Evolutionary conservation across 2,888 invertebrate genomes (phyloP).

Genomic region (Rhyacophila evoluta): DNA sequence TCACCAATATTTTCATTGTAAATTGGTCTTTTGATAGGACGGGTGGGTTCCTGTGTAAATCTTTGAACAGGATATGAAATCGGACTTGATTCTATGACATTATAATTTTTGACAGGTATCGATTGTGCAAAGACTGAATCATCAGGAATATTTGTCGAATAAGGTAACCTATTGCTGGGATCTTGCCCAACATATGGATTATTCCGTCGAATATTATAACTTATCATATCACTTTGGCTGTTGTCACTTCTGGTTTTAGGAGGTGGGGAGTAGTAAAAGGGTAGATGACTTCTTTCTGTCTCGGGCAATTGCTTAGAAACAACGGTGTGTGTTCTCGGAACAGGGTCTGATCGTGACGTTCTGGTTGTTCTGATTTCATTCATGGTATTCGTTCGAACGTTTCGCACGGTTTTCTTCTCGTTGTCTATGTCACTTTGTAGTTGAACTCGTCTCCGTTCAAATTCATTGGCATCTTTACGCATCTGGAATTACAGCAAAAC

Average conservation of each 20-base stretch:
- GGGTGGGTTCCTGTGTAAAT: not conserved
- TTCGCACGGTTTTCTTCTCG: conserved; percentile 59
- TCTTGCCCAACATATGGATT: conserved; percentile 53
- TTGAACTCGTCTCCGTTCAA: conserved; percentile 64
- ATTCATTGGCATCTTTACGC: conserved; percentile 67
- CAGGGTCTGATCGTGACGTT: conserved; percentile 36
- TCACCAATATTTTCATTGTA: conserved; percentile 10
- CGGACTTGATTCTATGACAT: conserved; percentile 57
- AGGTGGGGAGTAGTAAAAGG: conserved; percentile 64
- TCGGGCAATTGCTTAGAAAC: not conserved
- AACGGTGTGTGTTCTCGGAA: not conserved
- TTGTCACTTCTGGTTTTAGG: conserved; percentile 54
- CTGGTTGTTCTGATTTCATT: conserved; percentile 29
- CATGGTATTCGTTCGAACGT: conserved; percentile 39
- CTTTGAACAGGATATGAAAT: conserved; percentile 54
- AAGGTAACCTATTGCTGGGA: conserved; percentile 56
- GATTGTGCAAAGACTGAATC: conserved; percentile 61
- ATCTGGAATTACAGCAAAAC: conserved; percentile 62
- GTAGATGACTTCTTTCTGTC: conserved; percentile 59
- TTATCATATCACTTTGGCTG: conserved; percentile 43
- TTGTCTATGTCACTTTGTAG: conserved; percentile 67
- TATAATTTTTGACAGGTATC: conserved; percentile 50
- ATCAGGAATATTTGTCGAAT: conserved; percentile 67
- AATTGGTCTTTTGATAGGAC: not conserved
- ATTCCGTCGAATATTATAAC: conserved; percentile 48